Percentiles rank a stretch among this genome's conserved stretches.
These are phyloP conservation scores for Apodemia duryi DNA, from an alignment of 2,888 invertebrate genomes.

Conservation along the genomic window DNA sequence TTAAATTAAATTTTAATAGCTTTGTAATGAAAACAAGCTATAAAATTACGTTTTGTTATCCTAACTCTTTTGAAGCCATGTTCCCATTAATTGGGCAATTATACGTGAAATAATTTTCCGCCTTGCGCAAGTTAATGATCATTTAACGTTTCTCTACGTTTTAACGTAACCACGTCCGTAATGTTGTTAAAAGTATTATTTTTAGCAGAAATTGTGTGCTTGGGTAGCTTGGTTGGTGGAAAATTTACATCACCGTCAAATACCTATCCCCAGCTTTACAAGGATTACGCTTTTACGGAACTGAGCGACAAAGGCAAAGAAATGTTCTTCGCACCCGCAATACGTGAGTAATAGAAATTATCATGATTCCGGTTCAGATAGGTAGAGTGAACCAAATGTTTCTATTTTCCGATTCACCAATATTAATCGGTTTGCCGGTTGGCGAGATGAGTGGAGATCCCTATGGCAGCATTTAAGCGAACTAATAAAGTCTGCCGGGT, in stretches of 20 bases:
- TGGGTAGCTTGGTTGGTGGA: not conserved
- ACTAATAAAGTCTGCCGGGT: too few relatives aligned
- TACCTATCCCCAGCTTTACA: conserved; percentile 35
- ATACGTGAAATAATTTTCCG: conserved; percentile 30
- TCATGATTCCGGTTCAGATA: too few relatives aligned
- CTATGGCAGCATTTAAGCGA: too few relatives aligned
- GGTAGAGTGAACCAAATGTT: too few relatives aligned
- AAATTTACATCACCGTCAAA: not conserved
- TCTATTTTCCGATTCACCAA: too few relatives aligned
- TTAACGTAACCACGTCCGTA: conserved; percentile 18
- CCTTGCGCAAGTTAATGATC: conserved; percentile 29
- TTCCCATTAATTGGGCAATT: conserved; percentile 32
- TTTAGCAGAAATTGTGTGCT: not conserved
- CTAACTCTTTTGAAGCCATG: conserved; percentile 21
- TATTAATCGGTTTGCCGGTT: too few relatives aligned
- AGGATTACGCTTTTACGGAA: conserved; percentile 40
- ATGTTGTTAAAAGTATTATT: conserved; percentile 19
- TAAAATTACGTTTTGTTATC: conserved; percentile 15
- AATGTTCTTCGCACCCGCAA: conserved; percentile 42
- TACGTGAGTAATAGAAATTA: conserved; percentile 33
- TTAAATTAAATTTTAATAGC: not conserved
- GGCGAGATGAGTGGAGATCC: too few relatives aligned
- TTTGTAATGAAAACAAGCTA: conserved; percentile 4
- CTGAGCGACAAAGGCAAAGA: conserved; percentile 43
- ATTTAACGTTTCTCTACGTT: conserved; percentile 24